A percentile compares a stretch with the other conserved stretches of the same genome.
Conservation (phyloP, 2,113 vertebrate genomes). For the Alaudala cheleensis region DNA sequence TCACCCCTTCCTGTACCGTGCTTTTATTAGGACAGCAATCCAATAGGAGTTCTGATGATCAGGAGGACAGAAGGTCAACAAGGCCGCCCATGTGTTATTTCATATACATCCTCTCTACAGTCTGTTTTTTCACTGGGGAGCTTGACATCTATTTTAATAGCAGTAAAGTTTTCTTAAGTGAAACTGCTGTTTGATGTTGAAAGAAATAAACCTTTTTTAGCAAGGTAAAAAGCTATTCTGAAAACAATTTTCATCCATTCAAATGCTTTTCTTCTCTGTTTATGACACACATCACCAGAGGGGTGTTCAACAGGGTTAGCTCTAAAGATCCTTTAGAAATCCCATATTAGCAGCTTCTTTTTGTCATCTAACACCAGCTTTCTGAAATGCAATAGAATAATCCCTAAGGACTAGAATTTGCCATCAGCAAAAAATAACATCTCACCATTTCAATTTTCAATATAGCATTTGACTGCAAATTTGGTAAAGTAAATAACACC, state of each 20-base stretch:
- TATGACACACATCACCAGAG: neutral
- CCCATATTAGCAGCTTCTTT: neutral
- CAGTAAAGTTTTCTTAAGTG: neutral
- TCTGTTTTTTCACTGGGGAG: neutral
- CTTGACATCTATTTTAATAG: neutral
- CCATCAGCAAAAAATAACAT: neutral
- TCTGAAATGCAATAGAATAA: neutral
- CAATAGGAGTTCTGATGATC: neutral
- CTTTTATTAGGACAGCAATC: neutral
- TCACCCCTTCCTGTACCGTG: neutral
- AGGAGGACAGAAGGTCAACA: neutral
- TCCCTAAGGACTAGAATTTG: neutral
- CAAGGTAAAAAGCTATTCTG: neutral
- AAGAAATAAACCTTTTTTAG: neutral
- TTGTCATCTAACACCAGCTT: neutral
- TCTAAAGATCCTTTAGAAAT: neutral
- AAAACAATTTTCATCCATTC: constrained; percentile 4
- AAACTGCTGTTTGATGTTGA: neutral
- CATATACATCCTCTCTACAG: neutral
- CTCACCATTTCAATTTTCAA: neutral
- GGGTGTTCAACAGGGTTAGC: neutral
- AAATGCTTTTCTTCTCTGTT: neutral
- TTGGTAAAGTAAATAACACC: neutral
- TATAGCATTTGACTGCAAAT: neutral
- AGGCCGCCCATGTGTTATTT: neutral